Evolutionary conservation across 2,888 invertebrate genomes (phyloP).

Genomic region (Agrotis exclamationis): DNA sequence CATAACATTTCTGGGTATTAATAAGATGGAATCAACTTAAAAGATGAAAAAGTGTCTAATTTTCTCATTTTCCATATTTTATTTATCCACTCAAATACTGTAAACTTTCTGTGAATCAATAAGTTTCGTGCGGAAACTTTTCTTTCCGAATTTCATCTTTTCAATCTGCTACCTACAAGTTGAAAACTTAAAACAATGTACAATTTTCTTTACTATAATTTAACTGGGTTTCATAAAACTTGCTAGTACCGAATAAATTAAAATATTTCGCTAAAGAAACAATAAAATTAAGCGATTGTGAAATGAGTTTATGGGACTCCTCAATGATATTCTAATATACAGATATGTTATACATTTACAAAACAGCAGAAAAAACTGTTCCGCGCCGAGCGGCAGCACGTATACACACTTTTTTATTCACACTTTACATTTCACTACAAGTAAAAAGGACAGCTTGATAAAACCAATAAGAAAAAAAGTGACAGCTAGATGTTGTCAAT

Average conservation of each 20-base stretch:
- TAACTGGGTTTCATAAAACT: neutral
- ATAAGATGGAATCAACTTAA: constrained; percentile 4
- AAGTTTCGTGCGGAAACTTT: neutral
- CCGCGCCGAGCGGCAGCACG: too few species aligned
- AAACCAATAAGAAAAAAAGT: too few species aligned
- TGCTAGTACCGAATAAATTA: constrained; percentile 24
- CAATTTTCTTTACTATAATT: neutral
- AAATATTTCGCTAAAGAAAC: constrained; percentile 11
- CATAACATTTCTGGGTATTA: constrained; percentile 30
- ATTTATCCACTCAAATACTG: neutral
- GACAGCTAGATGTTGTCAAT: too few species aligned
- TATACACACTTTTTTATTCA: too few species aligned
- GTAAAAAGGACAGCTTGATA: too few species aligned
- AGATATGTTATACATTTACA: too few species aligned
- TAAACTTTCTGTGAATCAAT: constrained; percentile 1
- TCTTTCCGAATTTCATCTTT: neutral
- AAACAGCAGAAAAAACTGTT: too few species aligned
- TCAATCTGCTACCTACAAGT: neutral
- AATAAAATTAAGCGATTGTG: constrained; percentile 8
- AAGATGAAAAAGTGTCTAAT: constrained; percentile 4
- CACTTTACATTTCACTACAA: too few species aligned
- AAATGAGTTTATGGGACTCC: constrained; percentile 25
- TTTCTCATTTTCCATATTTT: constrained; percentile 14
- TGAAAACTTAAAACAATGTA: constrained; percentile 1
- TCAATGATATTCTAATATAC: too few species aligned